These are phyloP conservation scores for Tipula confusa DNA, from an alignment of 2,888 invertebrate species.

Conservation along the genomic window DNA sequence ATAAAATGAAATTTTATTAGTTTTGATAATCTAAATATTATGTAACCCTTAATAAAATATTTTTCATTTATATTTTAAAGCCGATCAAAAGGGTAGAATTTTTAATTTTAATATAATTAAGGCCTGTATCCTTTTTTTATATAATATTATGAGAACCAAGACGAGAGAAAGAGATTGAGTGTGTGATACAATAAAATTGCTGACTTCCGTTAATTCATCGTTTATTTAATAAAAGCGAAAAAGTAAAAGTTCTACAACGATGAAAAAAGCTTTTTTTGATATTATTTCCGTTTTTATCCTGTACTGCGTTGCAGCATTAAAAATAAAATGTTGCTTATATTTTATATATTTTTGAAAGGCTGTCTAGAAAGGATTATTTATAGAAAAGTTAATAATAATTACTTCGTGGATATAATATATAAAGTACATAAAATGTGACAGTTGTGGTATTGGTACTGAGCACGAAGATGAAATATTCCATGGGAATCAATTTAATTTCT, in stretches of 20 bases:
- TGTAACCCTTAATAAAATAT: not conserved
- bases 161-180: not conserved
- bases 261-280: not conserved
- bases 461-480: not conserved
- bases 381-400: not conserved
- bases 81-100: not conserved
- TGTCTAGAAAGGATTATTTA: not conserved
- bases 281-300: not conserved
- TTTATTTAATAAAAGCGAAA: not conserved
- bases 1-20: conserved; percentile 3
- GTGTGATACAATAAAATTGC: not conserved
- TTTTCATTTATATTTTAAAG: not conserved
- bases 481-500: not conserved
- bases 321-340: not conserved
- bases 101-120: not conserved
- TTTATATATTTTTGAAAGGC: not conserved
- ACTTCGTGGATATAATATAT: not conserved
- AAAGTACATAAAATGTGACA: not conserved
- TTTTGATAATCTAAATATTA: not conserved
- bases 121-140: not conserved
- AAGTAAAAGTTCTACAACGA: conserved; percentile 14
- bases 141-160: not conserved
- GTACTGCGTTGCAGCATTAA: not conserved
- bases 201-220: not conserved
- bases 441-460: not conserved